These are phyloP conservation scores for Aix galericulata DNA, from an alignment of 2,113 vertebrate species.

Conservation along the genomic window DNA sequence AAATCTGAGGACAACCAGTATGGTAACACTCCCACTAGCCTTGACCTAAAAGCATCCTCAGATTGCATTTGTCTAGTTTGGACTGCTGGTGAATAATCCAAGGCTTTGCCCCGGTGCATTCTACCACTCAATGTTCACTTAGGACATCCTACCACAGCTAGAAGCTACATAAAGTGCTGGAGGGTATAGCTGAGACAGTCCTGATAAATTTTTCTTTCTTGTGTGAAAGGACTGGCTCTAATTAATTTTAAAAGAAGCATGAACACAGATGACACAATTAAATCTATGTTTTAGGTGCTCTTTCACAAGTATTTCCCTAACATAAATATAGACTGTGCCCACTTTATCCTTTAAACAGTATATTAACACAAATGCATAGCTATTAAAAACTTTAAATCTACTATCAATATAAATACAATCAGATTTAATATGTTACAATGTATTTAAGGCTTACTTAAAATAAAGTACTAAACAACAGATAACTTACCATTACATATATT, in stretches of 20 bases:
- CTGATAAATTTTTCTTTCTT: background rate
- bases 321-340: slow-evolving; percentile 10
- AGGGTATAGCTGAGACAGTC: background rate
- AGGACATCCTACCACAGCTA: background rate
- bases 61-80: background rate
- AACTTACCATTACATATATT: slow-evolving; percentile 48
- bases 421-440: slow-evolving; percentile 52
- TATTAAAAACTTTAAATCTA: slow-evolving; percentile 58
- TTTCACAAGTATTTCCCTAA: slow-evolving; percentile 28
- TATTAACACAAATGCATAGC: slow-evolving; percentile 31
- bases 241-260: slow-evolving; percentile 23
- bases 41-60: background rate
- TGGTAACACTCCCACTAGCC: background rate
- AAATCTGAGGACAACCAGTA: background rate
- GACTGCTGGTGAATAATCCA: background rate
- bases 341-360: slow-evolving; percentile 51
- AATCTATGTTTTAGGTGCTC: slow-evolving; percentile 21
- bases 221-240: slow-evolving; percentile 13
- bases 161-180: background rate
- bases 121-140: background rate
- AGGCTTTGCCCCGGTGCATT: background rate
- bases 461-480: slow-evolving; percentile 40
- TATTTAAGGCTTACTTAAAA: slow-evolving; percentile 48
- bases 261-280: background rate
- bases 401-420: slow-evolving; percentile 54